Percentiles rank a stretch among this genome's conserved stretches.
Conservation (phyloP, 2,797 vertebrate genomes). For the Pangasius mekongensis region DNA sequence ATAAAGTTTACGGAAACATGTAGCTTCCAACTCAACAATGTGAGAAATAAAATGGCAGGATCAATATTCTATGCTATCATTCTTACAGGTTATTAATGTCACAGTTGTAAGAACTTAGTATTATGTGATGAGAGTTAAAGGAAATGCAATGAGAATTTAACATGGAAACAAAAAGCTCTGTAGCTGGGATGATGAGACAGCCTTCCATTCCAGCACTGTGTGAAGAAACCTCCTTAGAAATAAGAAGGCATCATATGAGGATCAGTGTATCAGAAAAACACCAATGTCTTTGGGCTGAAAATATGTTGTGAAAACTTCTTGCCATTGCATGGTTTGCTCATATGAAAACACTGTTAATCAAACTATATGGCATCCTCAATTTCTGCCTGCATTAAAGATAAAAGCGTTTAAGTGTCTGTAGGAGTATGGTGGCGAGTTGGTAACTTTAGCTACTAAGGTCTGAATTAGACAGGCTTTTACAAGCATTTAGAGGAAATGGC, state of each 20-base stretch:
- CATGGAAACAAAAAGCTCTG: background rate
- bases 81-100: background rate
- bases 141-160: background rate
- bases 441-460: conserved; percentile 39
- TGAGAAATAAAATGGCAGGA: background rate
- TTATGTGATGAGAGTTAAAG: background rate
- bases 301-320: conserved; percentile 7
- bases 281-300: background rate
- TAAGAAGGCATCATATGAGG: too few relatives aligned
- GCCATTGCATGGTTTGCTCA: background rate
- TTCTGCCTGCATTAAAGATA: conserved; percentile 34
- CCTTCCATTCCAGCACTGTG: background rate
- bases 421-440: conserved; percentile 4
- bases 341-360: conserved; percentile 27
- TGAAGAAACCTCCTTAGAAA: background rate
- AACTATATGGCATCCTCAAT: conserved; percentile 26
- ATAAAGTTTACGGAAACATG: background rate
- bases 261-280: background rate
- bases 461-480: conserved; percentile 41
- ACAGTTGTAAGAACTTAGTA: background rate
- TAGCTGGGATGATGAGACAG: background rate
- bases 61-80: background rate
- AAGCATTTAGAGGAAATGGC: conserved; percentile 39
- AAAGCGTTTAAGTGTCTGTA: conserved; percentile 26
- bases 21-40: background rate